Percentiles rank a stretch among this genome's conserved stretches.
Evolutionary conservation across 2,888 invertebrate species (phyloP).

Genomic region (Allacma fusca): DNA sequence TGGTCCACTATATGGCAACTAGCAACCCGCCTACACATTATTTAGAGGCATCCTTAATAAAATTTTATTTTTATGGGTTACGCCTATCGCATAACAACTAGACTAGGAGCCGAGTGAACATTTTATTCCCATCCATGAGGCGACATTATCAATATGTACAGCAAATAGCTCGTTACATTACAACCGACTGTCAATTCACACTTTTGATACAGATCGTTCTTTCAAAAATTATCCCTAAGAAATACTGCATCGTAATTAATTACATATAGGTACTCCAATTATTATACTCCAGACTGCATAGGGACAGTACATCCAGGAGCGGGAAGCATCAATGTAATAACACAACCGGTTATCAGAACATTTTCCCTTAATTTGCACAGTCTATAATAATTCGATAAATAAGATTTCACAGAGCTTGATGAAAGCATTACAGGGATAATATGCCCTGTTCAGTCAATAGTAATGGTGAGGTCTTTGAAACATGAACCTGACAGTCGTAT

Average conservation of each 20-base stretch:
- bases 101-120: not conserved
- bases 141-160: slow-evolving; percentile 15
- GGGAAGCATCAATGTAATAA: too few relatives aligned
- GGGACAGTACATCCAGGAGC: too few relatives aligned
- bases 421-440: too few relatives aligned
- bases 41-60: slow-evolving; percentile 36
- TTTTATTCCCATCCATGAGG: slow-evolving; percentile 20
- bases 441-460: too few relatives aligned
- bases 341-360: too few relatives aligned
- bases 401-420: too few relatives aligned
- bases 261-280: not conserved
- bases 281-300: too few relatives aligned
- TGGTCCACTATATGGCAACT: slow-evolving; percentile 22
- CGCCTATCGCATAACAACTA: slow-evolving; percentile 27
- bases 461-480: too few relatives aligned
- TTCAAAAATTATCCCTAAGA: not conserved
- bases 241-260: not conserved
- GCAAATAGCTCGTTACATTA: not conserved
- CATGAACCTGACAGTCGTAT: too few relatives aligned
- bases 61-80: slow-evolving; percentile 38
- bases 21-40: slow-evolving; percentile 33
- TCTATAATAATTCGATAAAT: too few relatives aligned
- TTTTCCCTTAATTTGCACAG: too few relatives aligned
- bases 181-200: not conserved
- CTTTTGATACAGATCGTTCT: not conserved